Evolutionary conservation across 2,888 invertebrate genomes (phyloP), one percentile per base, ranked within the genome.

Genomic region (Gari tellinella): DNA sequence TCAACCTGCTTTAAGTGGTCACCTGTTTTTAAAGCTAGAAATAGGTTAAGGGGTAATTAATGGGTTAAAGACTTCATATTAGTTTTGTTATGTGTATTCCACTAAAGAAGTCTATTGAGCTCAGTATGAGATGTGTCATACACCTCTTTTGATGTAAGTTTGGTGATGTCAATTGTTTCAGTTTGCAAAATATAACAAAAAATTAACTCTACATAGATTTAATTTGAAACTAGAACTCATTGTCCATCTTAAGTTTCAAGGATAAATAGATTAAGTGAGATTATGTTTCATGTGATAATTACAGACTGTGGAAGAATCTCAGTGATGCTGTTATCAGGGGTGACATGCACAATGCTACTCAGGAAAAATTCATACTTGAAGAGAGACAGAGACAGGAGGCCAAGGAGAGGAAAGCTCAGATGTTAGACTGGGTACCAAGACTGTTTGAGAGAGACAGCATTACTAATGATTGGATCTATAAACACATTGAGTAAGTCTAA

Each of bases 311-410:
- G 98, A 92, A 94, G 45, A 95, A 95, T 81, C 98, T 98, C 0
- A 96, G 97, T 0, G 95, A 95, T 60, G 98, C 98, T 0, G 97
- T 98, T 80, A 91, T 92, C 23, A 94, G 94, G 14, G 96, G 96
- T 68, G 97, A 98, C 92, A 96, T 97, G 93, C 94, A 95, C 31
- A 95, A 95, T 1, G 98, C 98, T 0, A 98, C 98, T 0, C 96
- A 96, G 68, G 96, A 97, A 89, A 98, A 98, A 93, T 97, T 97
- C 0, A 93, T 95, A 46, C 93, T 98, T 53, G 98, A 98, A 88
- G 97, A 98, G 90, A 95, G 95, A 0, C 98, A 98, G 91, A 93
- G 98, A 7, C 93, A 94, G 17, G 93, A 95, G 0, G 95, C 96
- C 0, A 95, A 95, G 86, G 95, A 95, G 72, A 93, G 96, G 3